Percentiles rank a stretch among this genome's conserved stretches.
Conservation (phyloP, 2,888 invertebrate genomes). For the Ephialtes manifestator region DNA sequence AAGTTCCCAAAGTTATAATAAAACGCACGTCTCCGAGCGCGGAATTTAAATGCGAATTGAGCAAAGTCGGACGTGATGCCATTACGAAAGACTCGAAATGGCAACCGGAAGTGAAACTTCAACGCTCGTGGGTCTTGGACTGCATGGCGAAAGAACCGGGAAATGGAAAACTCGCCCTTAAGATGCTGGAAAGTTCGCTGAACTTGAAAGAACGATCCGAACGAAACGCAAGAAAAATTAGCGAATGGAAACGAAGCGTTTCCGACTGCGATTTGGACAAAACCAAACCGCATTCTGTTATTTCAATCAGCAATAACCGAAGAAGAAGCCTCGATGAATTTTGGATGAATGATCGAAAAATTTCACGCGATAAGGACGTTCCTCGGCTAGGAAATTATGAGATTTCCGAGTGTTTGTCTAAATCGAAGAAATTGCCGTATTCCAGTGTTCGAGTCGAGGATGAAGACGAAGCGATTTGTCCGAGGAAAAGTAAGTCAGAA, state of each 20-base stretch:
- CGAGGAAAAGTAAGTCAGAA: neutral
- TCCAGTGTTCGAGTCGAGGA: neutral
- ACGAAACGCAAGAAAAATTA: slow-evolving; percentile 70
- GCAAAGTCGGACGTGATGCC: slow-evolving; percentile 77
- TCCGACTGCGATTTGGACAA: slow-evolving; percentile 68
- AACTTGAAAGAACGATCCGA: slow-evolving; percentile 12
- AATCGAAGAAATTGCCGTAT: neutral
- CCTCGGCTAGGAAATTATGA: neutral
- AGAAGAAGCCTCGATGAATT: slow-evolving; percentile 52
- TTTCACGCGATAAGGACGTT: neutral
- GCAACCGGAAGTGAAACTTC: slow-evolving; percentile 83
- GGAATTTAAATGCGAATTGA: slow-evolving; percentile 84
- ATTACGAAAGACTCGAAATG: slow-evolving; percentile 79
- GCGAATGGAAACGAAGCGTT: slow-evolving; percentile 13
- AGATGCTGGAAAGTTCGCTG: slow-evolving; percentile 64
- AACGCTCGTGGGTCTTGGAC: slow-evolving; percentile 81
- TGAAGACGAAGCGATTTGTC: neutral
- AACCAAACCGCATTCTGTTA: neutral
- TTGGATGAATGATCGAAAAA: neutral
- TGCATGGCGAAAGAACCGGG: slow-evolving; percentile 82
- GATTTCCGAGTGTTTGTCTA: neutral
- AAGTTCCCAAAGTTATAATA: slow-evolving; percentile 84
- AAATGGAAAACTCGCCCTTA: slow-evolving; percentile 76
- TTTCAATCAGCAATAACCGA: slow-evolving; percentile 35
- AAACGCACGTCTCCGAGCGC: slow-evolving; percentile 82